Conservation (phyloP, 2,888 invertebrate species). For the Daptonema setosum region DNA sequence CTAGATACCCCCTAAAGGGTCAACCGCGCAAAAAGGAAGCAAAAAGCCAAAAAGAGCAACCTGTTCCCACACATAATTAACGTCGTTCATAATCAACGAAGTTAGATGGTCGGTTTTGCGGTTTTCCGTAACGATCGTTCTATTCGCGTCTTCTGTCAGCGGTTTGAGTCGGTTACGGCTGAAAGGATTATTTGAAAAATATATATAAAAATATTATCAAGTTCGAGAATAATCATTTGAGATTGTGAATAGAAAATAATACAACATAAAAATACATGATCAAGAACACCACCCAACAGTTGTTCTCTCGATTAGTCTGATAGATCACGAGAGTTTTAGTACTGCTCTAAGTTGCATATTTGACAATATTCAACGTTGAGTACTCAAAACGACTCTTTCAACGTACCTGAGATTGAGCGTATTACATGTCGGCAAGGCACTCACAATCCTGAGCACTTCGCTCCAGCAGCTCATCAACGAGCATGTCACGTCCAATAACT, state of each 20-base stretch:
- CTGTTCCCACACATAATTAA: background rate
- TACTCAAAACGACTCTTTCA: no score
- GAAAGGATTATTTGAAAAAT: background rate
- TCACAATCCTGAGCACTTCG: background rate
- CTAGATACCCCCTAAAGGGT: background rate
- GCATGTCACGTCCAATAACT: background rate
- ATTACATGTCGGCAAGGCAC: background rate
- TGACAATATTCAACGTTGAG: background rate
- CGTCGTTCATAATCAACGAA: background rate
- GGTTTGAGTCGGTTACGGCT: background rate
- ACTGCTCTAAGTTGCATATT: background rate
- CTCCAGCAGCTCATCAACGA: background rate
- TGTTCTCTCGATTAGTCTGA: no score
- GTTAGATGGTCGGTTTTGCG: no score
- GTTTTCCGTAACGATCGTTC: no score
- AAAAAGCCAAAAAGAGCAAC: background rate
- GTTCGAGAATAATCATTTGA: background rate
- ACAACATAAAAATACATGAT: background rate
- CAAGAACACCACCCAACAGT: background rate
- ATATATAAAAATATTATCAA: no score
- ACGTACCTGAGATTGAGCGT: background rate
- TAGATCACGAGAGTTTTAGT: no score
- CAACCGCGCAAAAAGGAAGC: background rate
- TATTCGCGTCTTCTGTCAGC: no score
- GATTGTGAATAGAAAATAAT: background rate